Percentiles rank a stretch among this genome's conserved stretches.
These are phyloP conservation scores for Dolichopus griseipennis DNA, from an alignment of 2,888 invertebrate species.

Conservation along the genomic window DNA sequence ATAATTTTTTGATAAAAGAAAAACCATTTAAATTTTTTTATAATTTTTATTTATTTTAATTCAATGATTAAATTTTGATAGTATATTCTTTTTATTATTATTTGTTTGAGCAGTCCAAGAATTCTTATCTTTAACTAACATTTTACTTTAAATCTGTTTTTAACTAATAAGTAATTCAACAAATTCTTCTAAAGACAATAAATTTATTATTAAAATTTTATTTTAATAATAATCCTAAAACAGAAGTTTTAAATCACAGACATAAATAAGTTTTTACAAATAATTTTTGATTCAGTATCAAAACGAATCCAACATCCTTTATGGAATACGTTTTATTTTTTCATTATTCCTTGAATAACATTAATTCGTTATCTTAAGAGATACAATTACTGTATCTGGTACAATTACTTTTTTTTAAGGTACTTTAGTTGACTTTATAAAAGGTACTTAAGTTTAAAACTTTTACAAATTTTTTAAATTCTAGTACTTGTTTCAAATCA, in stretches of 20 bases:
- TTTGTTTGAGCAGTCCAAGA: background rate
- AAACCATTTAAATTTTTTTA: too few species aligned
- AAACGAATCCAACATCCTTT: too few species aligned
- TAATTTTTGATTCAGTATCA: background rate
- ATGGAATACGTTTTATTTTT: too few species aligned
- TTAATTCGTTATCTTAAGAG: too few species aligned
- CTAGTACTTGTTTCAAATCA: too few species aligned
- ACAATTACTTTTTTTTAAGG: background rate
- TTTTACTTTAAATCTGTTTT: background rate
- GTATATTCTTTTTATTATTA: too few species aligned
- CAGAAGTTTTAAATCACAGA: slow-evolving; percentile 3
- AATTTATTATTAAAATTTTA: background rate
- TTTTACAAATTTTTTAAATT: background rate
- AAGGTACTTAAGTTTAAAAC: background rate
- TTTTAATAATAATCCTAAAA: background rate
- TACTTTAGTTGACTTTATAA: background rate
- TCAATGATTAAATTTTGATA: too few species aligned
- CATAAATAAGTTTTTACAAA: background rate
- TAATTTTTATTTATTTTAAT: too few species aligned
- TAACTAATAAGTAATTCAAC: background rate
- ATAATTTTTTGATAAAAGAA: too few species aligned
- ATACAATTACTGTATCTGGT: background rate
- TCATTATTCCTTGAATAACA: too few species aligned
- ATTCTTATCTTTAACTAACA: background rate
- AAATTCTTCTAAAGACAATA: background rate